Base-by-base conservation (phyloP, 2,888 invertebrate species). In the Macaria liturata region DNA sequence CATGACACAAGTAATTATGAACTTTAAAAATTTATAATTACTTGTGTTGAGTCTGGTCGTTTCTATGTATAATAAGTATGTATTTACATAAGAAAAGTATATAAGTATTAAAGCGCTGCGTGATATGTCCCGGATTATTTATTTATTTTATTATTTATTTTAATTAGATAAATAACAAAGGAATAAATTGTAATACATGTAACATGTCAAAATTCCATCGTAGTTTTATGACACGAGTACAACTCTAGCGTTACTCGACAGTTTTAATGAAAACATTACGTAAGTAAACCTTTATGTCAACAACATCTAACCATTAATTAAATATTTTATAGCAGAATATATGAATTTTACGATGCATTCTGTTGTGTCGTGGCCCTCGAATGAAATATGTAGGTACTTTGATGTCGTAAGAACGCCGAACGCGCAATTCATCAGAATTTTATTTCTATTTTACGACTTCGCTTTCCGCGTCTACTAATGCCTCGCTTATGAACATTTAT, bases 351-450 rank as follows among this genome's bases (percentile, higher is more conserved):
- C 68, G 70, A 59, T 61, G 52, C 62, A 63, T 67, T 70, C 67
- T 70, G 71, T 70, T 69, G 62, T 70, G 71, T 70, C 69, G 62
- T 63, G 62, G 55, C 54, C 58, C 59, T 56, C 34, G 53, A 50
- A 57, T 43, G 59, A 64, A 46, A 52, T 46, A 61, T 64, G 59
- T 54, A 71, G 62, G 59, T 58, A 70, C 65, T 74, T 70, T 70
- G 64, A 72, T 75, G 74, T 76, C 64, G 61, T 61, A 71, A 72
- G 59, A 67, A 59, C 54, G 57, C 55, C 55, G 59, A 62, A 46
- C 64, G 70, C 74, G 76, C 77, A 72, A 77, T 79, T 74, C 71
- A 75, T 78, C 70, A 76, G 58, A 74, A 74, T 71, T 81, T 81
- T 78, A 83, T 69, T 71, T 71, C 66, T 61, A 61, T 66, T 61